phyloP scores from a whole-genome alignment of 2,113 vertebrate genomes.

The Cyprinus carpio region DNA sequence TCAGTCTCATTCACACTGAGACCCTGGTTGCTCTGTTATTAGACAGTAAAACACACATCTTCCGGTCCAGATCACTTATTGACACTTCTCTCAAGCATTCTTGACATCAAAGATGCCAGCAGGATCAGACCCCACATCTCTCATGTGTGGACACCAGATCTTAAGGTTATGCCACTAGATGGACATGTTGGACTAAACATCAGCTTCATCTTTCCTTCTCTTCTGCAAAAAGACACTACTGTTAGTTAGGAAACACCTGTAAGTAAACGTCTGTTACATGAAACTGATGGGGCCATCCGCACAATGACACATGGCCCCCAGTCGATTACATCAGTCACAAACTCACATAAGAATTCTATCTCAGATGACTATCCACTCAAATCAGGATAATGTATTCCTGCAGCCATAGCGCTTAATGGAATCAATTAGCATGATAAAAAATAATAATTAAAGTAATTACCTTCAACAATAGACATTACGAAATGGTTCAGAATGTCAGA shows the following conservation, averaged over 20 bases:
- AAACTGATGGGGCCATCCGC: conserved; percentile 7
- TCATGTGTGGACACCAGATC: not conserved
- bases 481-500: not conserved
- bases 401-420: conserved; percentile 9
- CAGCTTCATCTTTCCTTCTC: not conserved
- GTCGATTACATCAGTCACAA: not conserved
- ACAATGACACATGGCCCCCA: not conserved
- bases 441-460: no score
- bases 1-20: no score
- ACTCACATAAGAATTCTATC: not conserved
- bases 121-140: not conserved
- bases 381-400: conserved; percentile 48
- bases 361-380: not conserved
- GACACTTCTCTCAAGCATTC: not conserved
- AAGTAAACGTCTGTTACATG: conserved; percentile 5
- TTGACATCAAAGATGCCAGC: not conserved
- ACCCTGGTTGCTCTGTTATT: not conserved
- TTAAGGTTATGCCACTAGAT: conserved; percentile 51
- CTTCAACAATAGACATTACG: conserved; percentile 16
- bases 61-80: not conserved
- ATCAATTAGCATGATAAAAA: conserved; percentile 36
- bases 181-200: conserved; percentile 38
- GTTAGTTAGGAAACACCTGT: not conserved
- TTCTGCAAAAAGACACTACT: no score
- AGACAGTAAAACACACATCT: not conserved